Base-by-base conservation (phyloP, 2,888 invertebrate genomes). In the Piscicola geometra region DNA sequence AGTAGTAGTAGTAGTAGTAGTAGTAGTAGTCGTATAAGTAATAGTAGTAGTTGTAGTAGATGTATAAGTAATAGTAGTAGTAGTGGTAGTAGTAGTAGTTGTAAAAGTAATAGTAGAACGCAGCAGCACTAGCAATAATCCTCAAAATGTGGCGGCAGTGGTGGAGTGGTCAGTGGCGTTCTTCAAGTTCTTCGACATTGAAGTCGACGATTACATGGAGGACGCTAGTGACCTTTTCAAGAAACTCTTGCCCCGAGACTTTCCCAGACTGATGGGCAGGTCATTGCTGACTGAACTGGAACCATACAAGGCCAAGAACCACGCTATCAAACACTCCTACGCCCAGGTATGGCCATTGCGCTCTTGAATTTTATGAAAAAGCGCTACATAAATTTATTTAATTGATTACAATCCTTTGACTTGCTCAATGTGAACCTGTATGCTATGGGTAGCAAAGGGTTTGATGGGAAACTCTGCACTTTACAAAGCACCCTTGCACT, bases 121-220 rank as follows among this genome's bases (percentile, higher is more conserved):
- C 5, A 41, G 41, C 9, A 41, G 41, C n/a, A n/a, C n/a, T n/a
- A n/a, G n/a, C n/a, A n/a, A n/a, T n/a, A n/a, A n/a, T n/a, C n/a
- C n/a, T n/a, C n/a, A n/a, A n/a, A n/a, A n/a, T 41, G 41, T 41
- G 41, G 41, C 15, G 41, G 15, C 64, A 73, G 73, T 64, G 28
- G 73, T 64, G 18, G 73, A 73, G 52, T 33, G 32, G 2, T 60
- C 60, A 28, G 60, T 73, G 32, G 56, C 52, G 9, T 73, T 73
- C n/a, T 73, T 64, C 36, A 56, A 64, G 35, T 73, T 73, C 41
- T 73, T 73, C 64, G 35, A 73, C 36, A 36, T 73, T 18, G 73
- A 73, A 21, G n/a, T 73, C 12, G 73, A 64, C 32, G 56, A 33
- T n/a, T 28, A 35, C 56, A 1, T 33, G 12, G 73, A 73, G 12